Base-by-base conservation (phyloP, 2,113 vertebrate species). In the Junco hyemalis region DNA sequence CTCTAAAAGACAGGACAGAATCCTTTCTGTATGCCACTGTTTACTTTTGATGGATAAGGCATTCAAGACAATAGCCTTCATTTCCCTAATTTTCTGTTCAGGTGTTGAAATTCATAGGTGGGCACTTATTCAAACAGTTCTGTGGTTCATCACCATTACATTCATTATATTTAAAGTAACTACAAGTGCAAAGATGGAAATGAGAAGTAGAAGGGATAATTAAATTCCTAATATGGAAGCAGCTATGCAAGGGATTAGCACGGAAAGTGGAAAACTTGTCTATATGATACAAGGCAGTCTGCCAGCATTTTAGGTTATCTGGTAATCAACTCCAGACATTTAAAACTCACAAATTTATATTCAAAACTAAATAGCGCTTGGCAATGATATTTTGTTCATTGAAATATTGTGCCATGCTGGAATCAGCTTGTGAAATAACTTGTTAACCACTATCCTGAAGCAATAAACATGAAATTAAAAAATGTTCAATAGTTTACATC, bases 401-500 rank as follows among this genome's bases (percentile, higher is more conserved):
- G 45, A 87, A 88, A 82, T 85, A 14, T 73, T 84, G n/a, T 88
- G 19, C 38, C 65, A 81, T 6, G 5, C 29, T 72, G 71, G 56
- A 89, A 88, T 87, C 64, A 54, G 31, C 19, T 91, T 1, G 0
- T 83, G 74, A 92, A 93, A 87, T 85, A 95, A 36, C 51, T 85
- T 94, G 66, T 92, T 94, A 93, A 93, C 57, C 11, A 53, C 22
- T 80, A 78, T 92, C 50, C 85, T 85, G 66, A 59, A 93, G 88
- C 56, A 93, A 82, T 56, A 85, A 90, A 90, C 65, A 92, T 6
- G 21, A 80, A 95, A 91, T 82, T 89, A 54, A 91, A 93, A 94
- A 47, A 40, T 54, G 21, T 76, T 96, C 45, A 61, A 18, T 69
- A 47, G 63, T 69, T 47, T 66, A 33, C 51, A 95, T 92, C 85